Evolutionary conservation across 2,888 invertebrate species (phyloP).

Genomic region (Parnassius mnemosyne): DNA sequence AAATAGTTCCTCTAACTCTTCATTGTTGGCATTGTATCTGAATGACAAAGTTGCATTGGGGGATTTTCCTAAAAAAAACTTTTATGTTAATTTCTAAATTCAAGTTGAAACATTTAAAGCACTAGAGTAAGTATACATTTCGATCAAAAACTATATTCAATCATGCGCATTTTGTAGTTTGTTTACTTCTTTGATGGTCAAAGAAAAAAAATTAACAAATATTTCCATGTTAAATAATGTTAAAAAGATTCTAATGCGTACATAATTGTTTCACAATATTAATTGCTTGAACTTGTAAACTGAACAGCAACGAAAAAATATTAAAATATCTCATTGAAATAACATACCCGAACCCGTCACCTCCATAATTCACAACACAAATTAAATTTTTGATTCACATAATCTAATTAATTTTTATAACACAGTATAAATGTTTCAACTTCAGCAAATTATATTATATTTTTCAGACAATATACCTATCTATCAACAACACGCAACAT

Average conservation of each 20-base stretch:
- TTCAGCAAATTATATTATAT: neutral
- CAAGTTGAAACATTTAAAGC: too few relatives aligned
- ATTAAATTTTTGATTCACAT: conserved; percentile 26
- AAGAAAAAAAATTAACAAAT: conserved; percentile 42
- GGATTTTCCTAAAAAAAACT: conserved; percentile 60
- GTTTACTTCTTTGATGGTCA: conserved; percentile 60
- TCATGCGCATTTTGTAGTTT: conserved; percentile 4
- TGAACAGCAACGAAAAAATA: conserved; percentile 26
- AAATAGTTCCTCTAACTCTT: conserved; percentile 85
- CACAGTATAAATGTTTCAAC: conserved; percentile 1
- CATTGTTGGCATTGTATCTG: conserved; percentile 88
- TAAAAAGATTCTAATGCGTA: too few relatives aligned
- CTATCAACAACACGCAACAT: too few relatives aligned
- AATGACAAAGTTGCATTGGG: conserved; percentile 80
- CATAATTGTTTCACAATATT: neutral
- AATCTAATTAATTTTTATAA: conserved; percentile 14
- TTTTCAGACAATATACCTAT: too few relatives aligned
- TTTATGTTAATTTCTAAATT: neutral
- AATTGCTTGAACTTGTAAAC: conserved; percentile 3
- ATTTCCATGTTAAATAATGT: too few relatives aligned
- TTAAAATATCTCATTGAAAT: conserved; percentile 23
- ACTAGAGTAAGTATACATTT: too few relatives aligned
- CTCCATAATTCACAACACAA: conserved; percentile 54
- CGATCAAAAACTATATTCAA: too few relatives aligned
- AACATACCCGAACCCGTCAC: conserved; percentile 64